Base-by-base conservation (phyloP, 1,140 invertebrate species). In the Myzus persicae region DNA sequence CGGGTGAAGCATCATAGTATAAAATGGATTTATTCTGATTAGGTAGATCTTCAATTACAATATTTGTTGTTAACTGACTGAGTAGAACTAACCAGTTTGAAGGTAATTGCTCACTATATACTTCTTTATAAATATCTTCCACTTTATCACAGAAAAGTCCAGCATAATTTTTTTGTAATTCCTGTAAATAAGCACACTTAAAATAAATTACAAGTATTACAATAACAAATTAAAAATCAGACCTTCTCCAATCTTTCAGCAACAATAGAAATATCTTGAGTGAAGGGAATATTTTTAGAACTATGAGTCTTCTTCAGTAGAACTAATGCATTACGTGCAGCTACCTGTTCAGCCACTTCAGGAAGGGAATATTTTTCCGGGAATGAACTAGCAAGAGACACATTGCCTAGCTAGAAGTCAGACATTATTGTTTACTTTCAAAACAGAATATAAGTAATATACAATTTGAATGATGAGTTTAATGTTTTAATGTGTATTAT, bases 321-420 rank as follows among this genome's bases (percentile, higher is more conserved):
- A 36, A n/a, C 11, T 42, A 93, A 84, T 51, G 91, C 91, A 40
- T 93, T 84, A 51, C 91, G 91, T 84, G 91, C 91, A 82, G 91
- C 81, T 31, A 93, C 81, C 2, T 93, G 91, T 93, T 93, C 51
- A 26, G 91, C 91, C 2, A 93, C 46, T 93, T 93, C 81, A 48
- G 91, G 91, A 24, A 93, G 76, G 3, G 91, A 51, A 84, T 93
- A 93, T 59, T 93, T 93, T 93, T 93, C 91, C 18, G 91, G 91
- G 36, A 93, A 93, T 40, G 91, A 93, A 93, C 91, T 93, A 51
- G 91, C 91, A 48, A 93, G 46, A 40, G 91, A 93, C 14, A 24
- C 36, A 31, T 82, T 84, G 84, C 76, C 91, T 8, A 93, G 76
- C 91, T 93, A 51, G 85, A 93, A 84, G 31, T 2, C 5, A 82